These are phyloP conservation scores for Pangasianodon hypophthalmus DNA, from an alignment of 2,113 vertebrate genomes.

Conservation along the genomic window DNA sequence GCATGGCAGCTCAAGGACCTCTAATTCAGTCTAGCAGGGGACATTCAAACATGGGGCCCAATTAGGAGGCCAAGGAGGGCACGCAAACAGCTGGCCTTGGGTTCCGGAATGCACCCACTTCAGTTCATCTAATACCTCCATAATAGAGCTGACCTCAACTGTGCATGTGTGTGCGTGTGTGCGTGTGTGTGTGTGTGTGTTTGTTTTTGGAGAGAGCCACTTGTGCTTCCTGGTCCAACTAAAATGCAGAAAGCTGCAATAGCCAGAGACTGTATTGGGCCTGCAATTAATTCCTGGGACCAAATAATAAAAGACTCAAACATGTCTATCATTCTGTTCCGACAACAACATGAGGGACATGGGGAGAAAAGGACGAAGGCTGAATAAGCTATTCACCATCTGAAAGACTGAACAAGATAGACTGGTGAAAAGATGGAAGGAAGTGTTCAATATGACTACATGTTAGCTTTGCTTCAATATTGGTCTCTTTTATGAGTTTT, in stretches of 20 bases:
- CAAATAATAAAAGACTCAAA: conserved; percentile 48
- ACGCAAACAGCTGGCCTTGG: conserved; percentile 61
- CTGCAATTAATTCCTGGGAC: conserved; percentile 50
- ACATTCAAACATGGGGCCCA: conserved; percentile 58
- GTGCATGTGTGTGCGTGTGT: conserved; percentile 9
- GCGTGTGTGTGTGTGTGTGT: conserved; percentile 15
- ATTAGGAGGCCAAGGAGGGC: conserved; percentile 55
- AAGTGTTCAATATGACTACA: neutral
- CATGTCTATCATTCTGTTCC: conserved; percentile 27
- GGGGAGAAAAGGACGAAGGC: neutral
- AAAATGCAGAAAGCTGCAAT: conserved; percentile 44
- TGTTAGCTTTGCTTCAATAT: neutral
- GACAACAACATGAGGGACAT: neutral
- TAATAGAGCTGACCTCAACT: conserved; percentile 55
- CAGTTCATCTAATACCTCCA: conserved; percentile 57
- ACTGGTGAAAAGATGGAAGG: neutral
- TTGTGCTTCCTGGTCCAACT: conserved; percentile 41
- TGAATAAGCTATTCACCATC: neutral
- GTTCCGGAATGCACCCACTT: conserved; percentile 62
- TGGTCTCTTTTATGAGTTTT: neutral
- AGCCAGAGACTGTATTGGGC: conserved; percentile 31
- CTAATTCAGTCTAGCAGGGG: conserved; percentile 57
- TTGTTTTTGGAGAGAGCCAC: conserved; percentile 50
- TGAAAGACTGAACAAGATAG: neutral
- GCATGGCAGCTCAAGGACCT: conserved; percentile 55